phyloP scores from a whole-genome alignment of 2,113 vertebrate species.

The Damaliscus lunatus region DNA sequence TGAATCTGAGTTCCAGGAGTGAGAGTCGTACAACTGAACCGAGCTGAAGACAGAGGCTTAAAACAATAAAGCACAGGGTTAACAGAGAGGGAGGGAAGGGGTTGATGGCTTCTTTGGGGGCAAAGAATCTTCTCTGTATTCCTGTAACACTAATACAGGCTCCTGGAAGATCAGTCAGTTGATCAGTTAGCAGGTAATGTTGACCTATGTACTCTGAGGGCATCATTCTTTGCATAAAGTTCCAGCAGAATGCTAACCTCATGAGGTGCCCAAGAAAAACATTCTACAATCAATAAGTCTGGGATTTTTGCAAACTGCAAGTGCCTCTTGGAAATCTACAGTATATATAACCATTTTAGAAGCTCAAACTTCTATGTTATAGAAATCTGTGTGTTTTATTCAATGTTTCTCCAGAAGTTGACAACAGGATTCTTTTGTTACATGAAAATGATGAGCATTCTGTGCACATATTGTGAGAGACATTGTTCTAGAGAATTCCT shows the following conservation, averaged over 20 bases:
- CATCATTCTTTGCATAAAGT: background rate
- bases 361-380: background rate
- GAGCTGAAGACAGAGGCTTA: background rate
- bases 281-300: background rate
- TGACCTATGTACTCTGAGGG: background rate
- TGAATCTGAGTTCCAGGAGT: background rate
- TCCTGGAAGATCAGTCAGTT: background rate
- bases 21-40: background rate
- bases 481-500: constrained; percentile 44
- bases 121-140: background rate
- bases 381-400: background rate
- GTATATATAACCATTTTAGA: background rate
- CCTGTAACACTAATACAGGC: background rate
- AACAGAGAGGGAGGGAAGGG: too few species aligned
- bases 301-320: constrained; percentile 21
- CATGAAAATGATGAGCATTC: background rate
- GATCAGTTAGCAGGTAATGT: background rate
- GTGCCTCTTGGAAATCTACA: background rate
- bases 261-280: background rate
- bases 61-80: background rate
- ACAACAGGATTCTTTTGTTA: constrained; percentile 24
- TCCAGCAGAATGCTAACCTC: background rate
- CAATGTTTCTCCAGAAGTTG: background rate
- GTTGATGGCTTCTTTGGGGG: background rate
- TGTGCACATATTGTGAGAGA: constrained; percentile 36